These are phyloP conservation scores for Drosophila nebulosa DNA, from an alignment of 1,140 invertebrate genomes.

Conservation along the genomic window DNA sequence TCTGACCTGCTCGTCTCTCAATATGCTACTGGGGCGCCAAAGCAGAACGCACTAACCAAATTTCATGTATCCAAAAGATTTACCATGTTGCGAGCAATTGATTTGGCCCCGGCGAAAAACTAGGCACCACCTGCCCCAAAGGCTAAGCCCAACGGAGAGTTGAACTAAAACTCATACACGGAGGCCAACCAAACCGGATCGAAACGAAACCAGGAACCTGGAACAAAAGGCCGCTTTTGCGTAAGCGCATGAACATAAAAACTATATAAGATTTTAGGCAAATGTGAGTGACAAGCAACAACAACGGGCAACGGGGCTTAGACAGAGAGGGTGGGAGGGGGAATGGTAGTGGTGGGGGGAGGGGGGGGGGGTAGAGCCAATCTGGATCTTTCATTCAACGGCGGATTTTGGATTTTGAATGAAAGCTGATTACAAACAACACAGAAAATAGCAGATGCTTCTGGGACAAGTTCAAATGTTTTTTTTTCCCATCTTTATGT, in stretches of 20 bases:
- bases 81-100: constrained; percentile 59
- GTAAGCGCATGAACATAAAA: constrained; percentile 60
- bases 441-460: constrained; percentile 9
- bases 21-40: constrained; percentile 26
- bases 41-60: constrained; percentile 53
- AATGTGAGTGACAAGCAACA: constrained; percentile 1
- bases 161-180: constrained; percentile 8
- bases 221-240: constrained; percentile 21
- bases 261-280: constrained; percentile 36
- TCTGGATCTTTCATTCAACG: not conserved
- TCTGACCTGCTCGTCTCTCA: not conserved
- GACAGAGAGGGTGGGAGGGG: not conserved
- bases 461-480: not conserved
- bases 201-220: not conserved
- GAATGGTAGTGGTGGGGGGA: too few relatives aligned
- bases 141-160: constrained; percentile 14
- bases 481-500: not conserved
- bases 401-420: constrained; percentile 25
- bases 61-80: constrained; percentile 63
- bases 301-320: not conserved
- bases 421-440: constrained; percentile 51
- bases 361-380: not conserved
- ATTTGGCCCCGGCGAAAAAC: constrained; percentile 24
- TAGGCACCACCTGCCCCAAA: not conserved
- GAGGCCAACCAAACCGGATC: not conserved